Conservation (phyloP, 2,113 vertebrate species). For the Camelus bactrianus region DNA sequence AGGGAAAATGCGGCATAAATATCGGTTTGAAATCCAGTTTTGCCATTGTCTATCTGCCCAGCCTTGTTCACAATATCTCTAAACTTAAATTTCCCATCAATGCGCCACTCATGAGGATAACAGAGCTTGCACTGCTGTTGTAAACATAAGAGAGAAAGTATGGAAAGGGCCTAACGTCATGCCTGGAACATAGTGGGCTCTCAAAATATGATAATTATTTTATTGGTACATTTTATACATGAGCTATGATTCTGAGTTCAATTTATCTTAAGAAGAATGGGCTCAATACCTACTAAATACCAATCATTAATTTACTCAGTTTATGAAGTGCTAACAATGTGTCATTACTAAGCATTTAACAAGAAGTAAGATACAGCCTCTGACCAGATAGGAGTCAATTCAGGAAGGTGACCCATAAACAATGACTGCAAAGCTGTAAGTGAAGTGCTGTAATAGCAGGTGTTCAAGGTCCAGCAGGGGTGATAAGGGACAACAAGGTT, state of each 20-base stretch:
- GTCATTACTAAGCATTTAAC: not conserved
- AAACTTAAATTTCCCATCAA: not conserved
- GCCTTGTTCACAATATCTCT: not conserved
- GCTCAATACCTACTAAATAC: not conserved
- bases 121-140: not conserved
- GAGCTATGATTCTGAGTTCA: not conserved
- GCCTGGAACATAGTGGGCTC: not conserved
- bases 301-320: not conserved
- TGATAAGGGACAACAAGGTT: not conserved
- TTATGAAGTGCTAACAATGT: not conserved
- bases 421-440: not conserved
- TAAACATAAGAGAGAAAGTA: not conserved
- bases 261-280: constrained; percentile 38
- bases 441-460: not conserved
- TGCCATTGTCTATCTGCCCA: not conserved
- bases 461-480: not conserved
- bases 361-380: not conserved
- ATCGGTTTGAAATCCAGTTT: not conserved
- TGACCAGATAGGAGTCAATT: not conserved
- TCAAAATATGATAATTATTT: not conserved
- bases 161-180: not conserved
- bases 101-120: not conserved
- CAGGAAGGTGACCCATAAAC: not conserved
- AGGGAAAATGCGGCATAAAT: not conserved
- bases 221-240: not conserved